Base-by-base conservation (phyloP, 2,113 vertebrate genomes). In the Sturnira hondurensis region DNA sequence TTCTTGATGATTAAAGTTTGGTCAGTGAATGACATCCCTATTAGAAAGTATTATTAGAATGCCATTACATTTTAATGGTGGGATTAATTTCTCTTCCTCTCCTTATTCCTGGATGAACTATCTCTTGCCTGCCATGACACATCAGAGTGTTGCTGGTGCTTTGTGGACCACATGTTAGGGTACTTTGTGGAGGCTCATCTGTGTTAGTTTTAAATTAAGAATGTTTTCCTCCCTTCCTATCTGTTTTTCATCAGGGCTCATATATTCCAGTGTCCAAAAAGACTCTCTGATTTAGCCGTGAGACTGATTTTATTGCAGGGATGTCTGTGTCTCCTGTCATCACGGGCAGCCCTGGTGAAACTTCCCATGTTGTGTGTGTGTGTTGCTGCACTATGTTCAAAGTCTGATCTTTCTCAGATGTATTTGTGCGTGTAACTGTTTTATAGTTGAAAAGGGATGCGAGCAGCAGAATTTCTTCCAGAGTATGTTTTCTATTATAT, bases 161-260 rank as follows among this genome's bases (percentile, higher is more conserved):
- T 96, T 96, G 85, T 73, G 56, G 82, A 93, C 96, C 97, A 97
- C 97, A 98, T 97, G 96, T 96, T 95, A 95, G 93, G 70, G 82
- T 68, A 81, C 65, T 91, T 96, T 41, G n/a, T 84, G 33, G 91
- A 81, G 63, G 52, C 94, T 97, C 94, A 94, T 97, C 96, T 97
- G 96, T 95, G 95, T 97, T 97, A 96, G 91, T 96, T 98, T 97
- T 97, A 94, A 96, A 97, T 96, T 96, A 90, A 90, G 95, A 96
- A 71, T 85, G 80, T 95, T 97, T 97, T 96, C 95, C 63, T 94
- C 70, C 31, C 77, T 84, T 88, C 94, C 91, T 93, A 65, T 97
- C 96, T 97, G 97, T 95, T 97, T 97, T 97, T 93, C 96, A 97
- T 98, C 96, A 97, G 94, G 24, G 33, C 61, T 94, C 77, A n/a